Conservation (phyloP, 2,113 vertebrate species). For the Scortum barcoo region DNA sequence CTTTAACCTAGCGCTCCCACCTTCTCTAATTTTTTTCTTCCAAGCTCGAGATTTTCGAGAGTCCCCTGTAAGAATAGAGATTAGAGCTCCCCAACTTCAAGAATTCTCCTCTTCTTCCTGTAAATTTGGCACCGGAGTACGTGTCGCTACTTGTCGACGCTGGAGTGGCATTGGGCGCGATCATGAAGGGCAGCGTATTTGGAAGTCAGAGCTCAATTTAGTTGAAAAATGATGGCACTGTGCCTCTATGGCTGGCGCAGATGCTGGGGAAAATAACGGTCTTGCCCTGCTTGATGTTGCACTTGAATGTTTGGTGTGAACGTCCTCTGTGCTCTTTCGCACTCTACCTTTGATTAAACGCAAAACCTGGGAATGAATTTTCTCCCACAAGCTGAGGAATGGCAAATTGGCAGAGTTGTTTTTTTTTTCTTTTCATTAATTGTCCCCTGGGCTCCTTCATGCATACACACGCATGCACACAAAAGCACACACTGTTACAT, state of each 20-base stretch:
- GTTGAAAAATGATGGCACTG: not conserved
- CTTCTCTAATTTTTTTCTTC: not conserved
- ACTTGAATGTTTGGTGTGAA: not conserved
- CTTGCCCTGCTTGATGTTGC: not conserved
- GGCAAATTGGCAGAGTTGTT: constrained; percentile 4
- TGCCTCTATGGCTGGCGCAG: not conserved
- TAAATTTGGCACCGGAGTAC: not conserved
- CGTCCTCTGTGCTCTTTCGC: not conserved
- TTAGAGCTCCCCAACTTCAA: not conserved
- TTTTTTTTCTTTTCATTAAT: too few species aligned
- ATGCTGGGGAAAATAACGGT: not conserved
- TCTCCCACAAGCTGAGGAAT: not conserved
- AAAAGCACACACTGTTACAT: not conserved
- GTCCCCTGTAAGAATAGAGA: not conserved
- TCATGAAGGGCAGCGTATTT: not conserved
- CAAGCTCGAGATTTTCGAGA: not conserved
- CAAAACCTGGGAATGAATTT: constrained; percentile 4
- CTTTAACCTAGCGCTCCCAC: not conserved
- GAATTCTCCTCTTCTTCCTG: not conserved
- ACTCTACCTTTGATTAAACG: constrained; percentile 8
- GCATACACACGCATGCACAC: constrained; percentile 5
- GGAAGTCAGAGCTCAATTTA: not conserved
- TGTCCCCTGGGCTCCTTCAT: not conserved
- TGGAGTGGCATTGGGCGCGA: not conserved
- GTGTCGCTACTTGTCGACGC: not conserved